These are phyloP conservation scores for Macrosoma leucophasiata DNA, from an alignment of 2,888 invertebrate genomes.

Conservation along the genomic window DNA sequence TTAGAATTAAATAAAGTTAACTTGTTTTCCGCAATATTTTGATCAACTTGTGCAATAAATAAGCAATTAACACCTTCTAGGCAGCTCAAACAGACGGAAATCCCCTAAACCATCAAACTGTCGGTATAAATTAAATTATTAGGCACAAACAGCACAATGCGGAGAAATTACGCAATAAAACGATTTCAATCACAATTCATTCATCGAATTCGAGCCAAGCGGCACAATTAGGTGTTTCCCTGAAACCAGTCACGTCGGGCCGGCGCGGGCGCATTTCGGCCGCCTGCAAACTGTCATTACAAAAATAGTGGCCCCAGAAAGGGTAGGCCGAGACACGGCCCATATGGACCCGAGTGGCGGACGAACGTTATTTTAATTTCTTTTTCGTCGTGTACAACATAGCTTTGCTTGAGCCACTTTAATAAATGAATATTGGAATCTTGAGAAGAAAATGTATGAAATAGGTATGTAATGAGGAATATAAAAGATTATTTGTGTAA, in stretches of 20 bases:
- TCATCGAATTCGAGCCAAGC: conserved; percentile 38
- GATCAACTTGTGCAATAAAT: too few relatives aligned
- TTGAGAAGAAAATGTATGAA: too few relatives aligned
- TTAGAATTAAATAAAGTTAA: too few relatives aligned
- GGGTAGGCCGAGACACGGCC: conserved; percentile 64
- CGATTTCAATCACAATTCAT: conserved; percentile 39
- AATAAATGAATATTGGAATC: too few relatives aligned
- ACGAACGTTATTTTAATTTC: conserved; percentile 52
- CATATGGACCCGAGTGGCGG: conserved; percentile 53
- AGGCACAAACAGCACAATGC: too few relatives aligned
- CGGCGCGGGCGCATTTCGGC: conserved; percentile 28
- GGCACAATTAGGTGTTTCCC: conserved; percentile 65
- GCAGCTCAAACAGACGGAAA: too few relatives aligned
- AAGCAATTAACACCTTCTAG: too few relatives aligned
- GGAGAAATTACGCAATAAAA: conserved; percentile 27
- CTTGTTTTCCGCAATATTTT: too few relatives aligned
- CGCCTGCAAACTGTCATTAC: conserved; percentile 72
- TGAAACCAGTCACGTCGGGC: conserved; percentile 34
- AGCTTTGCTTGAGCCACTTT: conserved; percentile 6
- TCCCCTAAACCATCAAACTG: too few relatives aligned
- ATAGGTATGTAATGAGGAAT: too few relatives aligned
- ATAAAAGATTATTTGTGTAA: too few relatives aligned
- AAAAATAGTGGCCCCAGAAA: conserved; percentile 72
- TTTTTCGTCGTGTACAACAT: conserved; percentile 37
- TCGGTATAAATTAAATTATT: too few relatives aligned